Conservation (phyloP, 2,797 vertebrate species). For the Decapterus maruadsi region DNA sequence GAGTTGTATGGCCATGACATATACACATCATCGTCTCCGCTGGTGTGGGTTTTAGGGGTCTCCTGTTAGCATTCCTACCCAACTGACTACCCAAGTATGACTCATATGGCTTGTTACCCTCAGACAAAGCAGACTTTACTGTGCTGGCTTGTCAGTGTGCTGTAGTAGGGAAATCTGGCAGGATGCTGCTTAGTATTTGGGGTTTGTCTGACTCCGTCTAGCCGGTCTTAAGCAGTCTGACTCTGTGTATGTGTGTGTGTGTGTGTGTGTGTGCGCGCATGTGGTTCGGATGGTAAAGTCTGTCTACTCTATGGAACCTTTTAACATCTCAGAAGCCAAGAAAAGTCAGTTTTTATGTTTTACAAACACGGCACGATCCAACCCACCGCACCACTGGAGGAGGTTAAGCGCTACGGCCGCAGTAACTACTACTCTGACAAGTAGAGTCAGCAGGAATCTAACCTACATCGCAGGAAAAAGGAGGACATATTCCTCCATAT, state of each 20-base stretch:
- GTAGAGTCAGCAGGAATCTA: slow-evolving; percentile 56
- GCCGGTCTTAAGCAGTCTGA: slow-evolving; percentile 49
- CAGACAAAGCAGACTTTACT: slow-evolving; percentile 66
- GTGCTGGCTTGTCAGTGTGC: slow-evolving; percentile 59
- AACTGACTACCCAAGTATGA: slow-evolving; percentile 67
- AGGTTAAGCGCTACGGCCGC: slow-evolving; percentile 16
- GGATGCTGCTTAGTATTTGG: slow-evolving; percentile 65
- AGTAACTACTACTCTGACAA: slow-evolving; percentile 22
- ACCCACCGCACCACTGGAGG: background rate
- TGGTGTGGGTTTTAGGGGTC: slow-evolving; percentile 77
- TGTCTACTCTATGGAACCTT: slow-evolving; percentile 24
- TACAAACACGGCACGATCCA: slow-evolving; percentile 3
- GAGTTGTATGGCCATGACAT: slow-evolving; percentile 66
- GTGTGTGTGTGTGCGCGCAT: slow-evolving; percentile 2
- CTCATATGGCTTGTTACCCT: slow-evolving; percentile 70
- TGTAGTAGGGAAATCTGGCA: slow-evolving; percentile 70
- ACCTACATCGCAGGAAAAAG: slow-evolving; percentile 53
- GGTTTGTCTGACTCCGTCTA: slow-evolving; percentile 72
- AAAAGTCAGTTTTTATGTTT: slow-evolving; percentile 1
- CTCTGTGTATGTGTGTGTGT: slow-evolving; percentile 21
- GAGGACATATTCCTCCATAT: slow-evolving; percentile 42
- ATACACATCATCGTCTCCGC: slow-evolving; percentile 73
- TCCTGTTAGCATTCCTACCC: slow-evolving; percentile 76
- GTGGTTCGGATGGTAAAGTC: slow-evolving; percentile 40
- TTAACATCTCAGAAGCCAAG: slow-evolving; percentile 15